Percentiles rank a stretch among this genome's conserved stretches.
phyloP scores from a whole-genome alignment of 2,888 invertebrate genomes.

The Geotrupes spiniger region DNA sequence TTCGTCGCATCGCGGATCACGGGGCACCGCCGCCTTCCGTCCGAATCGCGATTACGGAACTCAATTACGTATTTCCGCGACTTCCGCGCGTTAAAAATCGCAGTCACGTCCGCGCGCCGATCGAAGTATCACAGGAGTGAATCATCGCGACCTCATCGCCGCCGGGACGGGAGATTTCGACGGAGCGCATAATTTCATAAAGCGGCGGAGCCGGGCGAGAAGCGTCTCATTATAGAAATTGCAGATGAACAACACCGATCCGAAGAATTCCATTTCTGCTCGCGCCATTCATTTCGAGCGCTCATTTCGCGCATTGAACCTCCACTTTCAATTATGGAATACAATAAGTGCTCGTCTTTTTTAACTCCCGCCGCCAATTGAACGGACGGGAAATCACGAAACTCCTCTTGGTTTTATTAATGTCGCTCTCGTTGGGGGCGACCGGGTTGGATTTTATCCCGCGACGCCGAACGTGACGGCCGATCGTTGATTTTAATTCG shows the following conservation, averaged over 20 bases:
- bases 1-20: too few relatives aligned
- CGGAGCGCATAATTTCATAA: conserved; percentile 7
- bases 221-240: conserved; percentile 26
- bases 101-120: too few relatives aligned
- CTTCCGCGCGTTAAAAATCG: too few relatives aligned
- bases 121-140: too few relatives aligned
- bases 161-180: too few relatives aligned
- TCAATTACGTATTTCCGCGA: too few relatives aligned
- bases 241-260: conserved; percentile 18
- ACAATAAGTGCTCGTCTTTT: neutral
- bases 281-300: conserved; percentile 1
- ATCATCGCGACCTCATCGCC: too few relatives aligned
- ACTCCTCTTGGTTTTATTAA: neutral
- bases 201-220: conserved; percentile 7
- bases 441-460: neutral
- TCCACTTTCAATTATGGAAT: conserved; percentile 8
- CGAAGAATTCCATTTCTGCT: conserved; percentile 7
- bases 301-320: conserved; percentile 6
- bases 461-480: too few relatives aligned
- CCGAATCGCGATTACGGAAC: too few relatives aligned
- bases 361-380: neutral
- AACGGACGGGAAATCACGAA: conserved; percentile 4
- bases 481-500: too few relatives aligned
- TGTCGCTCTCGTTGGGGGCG: neutral
- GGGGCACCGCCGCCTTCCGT: too few relatives aligned